These are phyloP conservation scores for Cylloceria caligata DNA, from an alignment of 2,888 invertebrate species.

Conservation along the genomic window DNA sequence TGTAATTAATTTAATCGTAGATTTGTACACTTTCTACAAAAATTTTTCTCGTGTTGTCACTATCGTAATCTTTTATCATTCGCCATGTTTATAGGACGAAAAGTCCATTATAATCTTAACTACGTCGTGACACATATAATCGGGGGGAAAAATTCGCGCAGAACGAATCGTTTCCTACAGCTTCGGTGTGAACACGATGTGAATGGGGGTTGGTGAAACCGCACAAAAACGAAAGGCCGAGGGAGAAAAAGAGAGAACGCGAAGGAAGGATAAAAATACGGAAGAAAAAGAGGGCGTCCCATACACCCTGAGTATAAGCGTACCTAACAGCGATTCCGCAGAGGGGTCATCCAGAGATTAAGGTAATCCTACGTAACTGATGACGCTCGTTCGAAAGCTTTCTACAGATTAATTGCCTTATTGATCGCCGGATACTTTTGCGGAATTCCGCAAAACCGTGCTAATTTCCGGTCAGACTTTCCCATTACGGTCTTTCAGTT, in stretches of 20 bases:
- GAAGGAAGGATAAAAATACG: not conserved
- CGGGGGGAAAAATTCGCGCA: not conserved
- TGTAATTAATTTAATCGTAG: conserved; percentile 1
- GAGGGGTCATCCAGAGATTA: conserved; percentile 76
- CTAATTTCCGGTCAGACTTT: not conserved
- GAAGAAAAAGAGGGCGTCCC: not conserved
- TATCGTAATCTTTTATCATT: conserved; percentile 15
- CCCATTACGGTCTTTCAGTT: not conserved
- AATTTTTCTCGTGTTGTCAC: not conserved
- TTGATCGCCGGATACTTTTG: conserved; percentile 73
- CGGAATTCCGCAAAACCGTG: conserved; percentile 41
- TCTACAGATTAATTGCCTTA: conserved; percentile 81
- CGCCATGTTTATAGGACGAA: not conserved
- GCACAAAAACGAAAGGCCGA: conserved; percentile 72
- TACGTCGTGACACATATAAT: not conserved
- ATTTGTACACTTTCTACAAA: not conserved
- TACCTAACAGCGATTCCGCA: conserved; percentile 33
- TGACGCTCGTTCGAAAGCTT: conserved; percentile 81
- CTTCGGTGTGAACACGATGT: conserved; percentile 70
- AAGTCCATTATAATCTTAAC: conserved; percentile 10
- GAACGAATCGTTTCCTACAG: conserved; percentile 40
- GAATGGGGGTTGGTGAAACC: conserved; percentile 74
- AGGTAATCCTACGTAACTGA: conserved; percentile 81
- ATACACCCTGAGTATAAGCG: not conserved
- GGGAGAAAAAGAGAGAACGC: conserved; percentile 4